Evolutionary conservation across 1,140 invertebrate species (phyloP), one percentile per base, ranked within the genome.

Genomic region (Drosophila pachea): DNA sequence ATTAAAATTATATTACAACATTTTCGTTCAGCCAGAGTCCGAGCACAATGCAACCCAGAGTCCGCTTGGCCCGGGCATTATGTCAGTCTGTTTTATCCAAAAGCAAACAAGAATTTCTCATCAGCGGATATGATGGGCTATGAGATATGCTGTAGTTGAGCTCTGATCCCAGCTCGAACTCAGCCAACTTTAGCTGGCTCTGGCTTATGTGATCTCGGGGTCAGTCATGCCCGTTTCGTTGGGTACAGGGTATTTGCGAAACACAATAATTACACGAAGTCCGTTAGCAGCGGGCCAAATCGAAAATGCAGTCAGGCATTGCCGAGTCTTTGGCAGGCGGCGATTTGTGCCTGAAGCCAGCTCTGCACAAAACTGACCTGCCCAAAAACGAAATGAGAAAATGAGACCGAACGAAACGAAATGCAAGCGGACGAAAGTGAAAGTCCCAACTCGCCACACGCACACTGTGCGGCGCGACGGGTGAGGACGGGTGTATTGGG

Each of bases 1-100:
- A 83, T 84, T 75, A 83, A 83, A 84, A 84, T 76, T 75, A 76
- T 75, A 84, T 83, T 83, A 84, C 78, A 83, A 84, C 78, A 83
- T 78, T 83, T 67, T 76, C 71, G 22, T 69, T 75, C n/a, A 69
- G 79, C 69, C 74, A 74, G 52, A 64, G 49, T 64, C 45, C 61
- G 42, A 66, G 65, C 58, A 62, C 48, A 67, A 67, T 59, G 56
- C 56, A 67, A 33, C 40, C 40, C 38, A 52, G 47, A 65, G 62
- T n/a, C 29, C 4, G 14, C 47, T 11, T 8, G 53, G 36, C 53
- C 14, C 35, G 42, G 55, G 14, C 47, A 49, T 65, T 65, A 65
- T 58, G 49, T 65, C 53, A 65, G 62, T 56, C 12, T n/a, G 53
- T 38, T 22, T 22, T 58, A 49, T 49, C 31, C 45, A 55, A 73